phyloP scores from a whole-genome alignment of 2,113 vertebrate genomes.

The Zosterops lateralis region DNA sequence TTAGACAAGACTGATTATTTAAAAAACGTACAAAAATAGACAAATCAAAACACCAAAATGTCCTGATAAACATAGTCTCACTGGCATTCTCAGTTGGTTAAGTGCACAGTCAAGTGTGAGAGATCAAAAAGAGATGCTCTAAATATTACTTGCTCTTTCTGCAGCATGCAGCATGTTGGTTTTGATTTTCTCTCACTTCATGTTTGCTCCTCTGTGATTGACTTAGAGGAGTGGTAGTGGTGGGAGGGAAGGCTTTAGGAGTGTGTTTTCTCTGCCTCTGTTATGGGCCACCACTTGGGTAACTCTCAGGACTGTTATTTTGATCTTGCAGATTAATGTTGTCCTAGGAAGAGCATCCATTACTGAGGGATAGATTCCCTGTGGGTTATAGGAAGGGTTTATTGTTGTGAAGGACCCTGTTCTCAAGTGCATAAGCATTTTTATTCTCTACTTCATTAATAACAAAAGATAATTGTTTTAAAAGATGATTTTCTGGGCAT shows the following conservation, averaged over 20 bases:
- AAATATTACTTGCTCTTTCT: not conserved
- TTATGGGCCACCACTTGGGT: not conserved
- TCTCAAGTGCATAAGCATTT: not conserved
- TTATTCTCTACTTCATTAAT: not conserved
- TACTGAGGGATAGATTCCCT: not conserved
- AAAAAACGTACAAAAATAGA: not conserved
- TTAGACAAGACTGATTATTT: not conserved
- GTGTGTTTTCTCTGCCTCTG: not conserved
- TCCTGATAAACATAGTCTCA: not conserved
- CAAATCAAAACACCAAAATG: not conserved
- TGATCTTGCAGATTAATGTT: not conserved
- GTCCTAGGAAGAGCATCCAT: not conserved
- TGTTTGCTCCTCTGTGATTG: not conserved
- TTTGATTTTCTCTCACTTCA: not conserved
- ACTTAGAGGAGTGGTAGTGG: not conserved
- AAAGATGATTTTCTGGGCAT: not conserved
- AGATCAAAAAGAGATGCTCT: not conserved
- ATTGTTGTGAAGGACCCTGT: not conserved
- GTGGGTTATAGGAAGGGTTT: not conserved
- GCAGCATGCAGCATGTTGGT: not conserved
- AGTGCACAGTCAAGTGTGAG: not conserved
- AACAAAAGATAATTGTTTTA: not conserved
- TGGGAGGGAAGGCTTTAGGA: not conserved
- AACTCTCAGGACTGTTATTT: not conserved
- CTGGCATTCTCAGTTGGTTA: not conserved